phyloP scores from a whole-genome alignment of 2,797 vertebrate genomes.

The Monodelphis domestica region DNA sequence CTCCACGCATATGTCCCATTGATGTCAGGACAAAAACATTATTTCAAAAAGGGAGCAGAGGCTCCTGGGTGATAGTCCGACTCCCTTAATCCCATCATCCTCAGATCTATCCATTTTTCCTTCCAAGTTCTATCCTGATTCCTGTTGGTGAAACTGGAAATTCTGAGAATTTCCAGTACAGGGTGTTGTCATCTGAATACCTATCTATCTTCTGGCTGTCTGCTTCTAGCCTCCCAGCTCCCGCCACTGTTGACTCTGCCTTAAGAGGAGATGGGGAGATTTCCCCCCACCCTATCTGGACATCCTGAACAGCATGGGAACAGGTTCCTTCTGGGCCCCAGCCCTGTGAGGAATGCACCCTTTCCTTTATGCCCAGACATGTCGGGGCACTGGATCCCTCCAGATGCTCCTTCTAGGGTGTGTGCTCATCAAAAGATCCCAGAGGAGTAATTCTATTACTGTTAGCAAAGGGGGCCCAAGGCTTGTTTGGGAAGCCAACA shows the following conservation, averaged over 20 bases:
- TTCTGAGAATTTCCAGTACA: constrained; percentile 61
- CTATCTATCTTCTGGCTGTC: constrained; percentile 47
- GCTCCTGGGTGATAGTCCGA: background rate
- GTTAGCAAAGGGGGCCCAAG: background rate
- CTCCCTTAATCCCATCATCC: background rate
- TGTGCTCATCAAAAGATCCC: background rate
- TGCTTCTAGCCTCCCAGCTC: constrained; percentile 1
- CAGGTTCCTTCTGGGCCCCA: background rate
- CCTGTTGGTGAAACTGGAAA: constrained; percentile 78
- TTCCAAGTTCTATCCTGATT: background rate
- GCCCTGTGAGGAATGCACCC: background rate
- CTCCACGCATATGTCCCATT: background rate
- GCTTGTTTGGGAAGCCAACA: background rate
- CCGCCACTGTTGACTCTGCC: constrained; percentile 43
- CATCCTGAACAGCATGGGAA: background rate
- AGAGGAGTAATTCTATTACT: background rate
- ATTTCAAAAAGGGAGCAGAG: background rate
- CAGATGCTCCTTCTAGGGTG: background rate
- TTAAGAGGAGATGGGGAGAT: background rate
- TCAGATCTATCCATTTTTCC: background rate
- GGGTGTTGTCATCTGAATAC: constrained; percentile 66
- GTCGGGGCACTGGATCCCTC: constrained; percentile 3
- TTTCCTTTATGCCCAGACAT: background rate
- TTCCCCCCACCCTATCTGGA: background rate
- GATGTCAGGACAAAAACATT: background rate